Conservation (phyloP, 2,888 invertebrate species). For the Platycheirus albimanus region DNA sequence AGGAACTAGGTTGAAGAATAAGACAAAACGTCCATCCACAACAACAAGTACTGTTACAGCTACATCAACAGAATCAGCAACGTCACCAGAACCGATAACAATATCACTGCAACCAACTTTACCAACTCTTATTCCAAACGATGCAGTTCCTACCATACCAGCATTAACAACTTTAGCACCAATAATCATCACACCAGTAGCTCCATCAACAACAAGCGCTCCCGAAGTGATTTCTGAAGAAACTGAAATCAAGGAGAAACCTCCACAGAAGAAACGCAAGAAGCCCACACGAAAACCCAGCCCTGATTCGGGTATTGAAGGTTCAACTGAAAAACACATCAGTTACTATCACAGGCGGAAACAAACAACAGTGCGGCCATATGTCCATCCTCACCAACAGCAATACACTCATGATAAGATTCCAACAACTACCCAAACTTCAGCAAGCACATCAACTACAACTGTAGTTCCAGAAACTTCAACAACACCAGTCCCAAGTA, state of each 20-base stretch:
- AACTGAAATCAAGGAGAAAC: constrained; percentile 38
- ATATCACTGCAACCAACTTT: constrained; percentile 1
- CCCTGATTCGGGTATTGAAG: constrained; percentile 33
- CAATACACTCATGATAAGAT: constrained; percentile 21
- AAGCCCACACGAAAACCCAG: constrained; percentile 60
- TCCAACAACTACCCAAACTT: background rate
- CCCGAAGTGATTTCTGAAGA: background rate
- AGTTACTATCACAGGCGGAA: constrained; percentile 46
- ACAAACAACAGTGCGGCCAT: constrained; percentile 40
- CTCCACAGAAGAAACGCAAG: constrained; percentile 62
- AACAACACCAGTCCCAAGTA: constrained; percentile 32
- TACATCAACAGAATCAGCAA: constrained; percentile 15
- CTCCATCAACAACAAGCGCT: background rate
- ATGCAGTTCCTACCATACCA: constrained; percentile 30
- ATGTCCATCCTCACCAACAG: background rate
- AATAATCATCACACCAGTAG: constrained; percentile 42
- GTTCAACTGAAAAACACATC: constrained; percentile 50
- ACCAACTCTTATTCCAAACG: constrained; percentile 5
- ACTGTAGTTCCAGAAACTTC: constrained; percentile 47
- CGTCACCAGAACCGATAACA: constrained; percentile 25
- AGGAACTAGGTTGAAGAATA: constrained; percentile 78
- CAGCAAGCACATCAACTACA: constrained; percentile 9
- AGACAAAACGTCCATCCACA: constrained; percentile 77
- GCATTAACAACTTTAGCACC: constrained; percentile 51
- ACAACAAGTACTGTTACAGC: constrained; percentile 7